Conservation (phyloP, 2,888 invertebrate genomes). For the Machimus atricapillus region DNA sequence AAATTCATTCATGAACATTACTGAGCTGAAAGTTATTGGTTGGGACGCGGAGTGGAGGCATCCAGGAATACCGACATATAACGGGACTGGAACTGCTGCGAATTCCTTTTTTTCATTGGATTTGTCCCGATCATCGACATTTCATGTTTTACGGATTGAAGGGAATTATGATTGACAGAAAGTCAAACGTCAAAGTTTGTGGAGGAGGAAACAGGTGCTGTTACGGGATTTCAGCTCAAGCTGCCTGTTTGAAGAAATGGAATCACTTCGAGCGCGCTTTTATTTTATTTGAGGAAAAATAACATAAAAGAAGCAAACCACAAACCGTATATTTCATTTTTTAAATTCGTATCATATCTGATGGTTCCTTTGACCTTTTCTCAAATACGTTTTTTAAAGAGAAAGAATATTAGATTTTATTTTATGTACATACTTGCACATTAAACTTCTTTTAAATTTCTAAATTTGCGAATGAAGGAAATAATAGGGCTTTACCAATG, state of each 20-base stretch:
- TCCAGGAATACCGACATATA: neutral
- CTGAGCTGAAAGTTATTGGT: neutral
- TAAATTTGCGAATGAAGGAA: no score
- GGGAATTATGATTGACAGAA: neutral
- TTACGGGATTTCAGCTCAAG: neutral
- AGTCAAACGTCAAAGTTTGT: neutral
- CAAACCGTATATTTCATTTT: neutral
- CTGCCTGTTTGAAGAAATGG: neutral
- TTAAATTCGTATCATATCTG: neutral
- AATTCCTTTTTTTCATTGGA: neutral
- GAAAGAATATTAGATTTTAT: no score
- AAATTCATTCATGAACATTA: conserved; percentile 25
- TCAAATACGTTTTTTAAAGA: neutral
- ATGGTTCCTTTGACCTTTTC: neutral
- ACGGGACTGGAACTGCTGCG: neutral
- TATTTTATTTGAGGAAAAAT: neutral
- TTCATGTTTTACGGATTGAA: neutral
- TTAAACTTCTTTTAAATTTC: no score
- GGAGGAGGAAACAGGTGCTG: neutral
- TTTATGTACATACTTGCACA: no score
- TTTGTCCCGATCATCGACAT: neutral
- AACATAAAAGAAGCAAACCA: neutral
- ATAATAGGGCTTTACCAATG: no score
- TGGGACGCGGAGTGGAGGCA: neutral
- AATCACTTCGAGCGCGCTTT: neutral